Evolutionary conservation across 1,140 invertebrate species (phyloP).

Genomic region (Araneus ventricosus): DNA sequence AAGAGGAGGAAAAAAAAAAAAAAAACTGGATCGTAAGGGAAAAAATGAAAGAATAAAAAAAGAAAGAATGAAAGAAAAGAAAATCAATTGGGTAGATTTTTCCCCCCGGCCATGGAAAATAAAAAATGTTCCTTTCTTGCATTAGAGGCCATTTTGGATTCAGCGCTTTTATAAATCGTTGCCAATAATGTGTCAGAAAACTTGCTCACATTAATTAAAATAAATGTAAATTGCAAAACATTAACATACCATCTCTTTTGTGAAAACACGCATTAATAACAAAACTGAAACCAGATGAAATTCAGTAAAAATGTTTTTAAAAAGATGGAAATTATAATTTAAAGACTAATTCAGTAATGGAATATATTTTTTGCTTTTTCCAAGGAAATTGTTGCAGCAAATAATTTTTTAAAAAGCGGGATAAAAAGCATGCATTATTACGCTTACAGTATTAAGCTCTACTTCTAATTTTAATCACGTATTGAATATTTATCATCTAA

Average conservation of each 20-base stretch:
- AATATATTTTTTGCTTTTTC: too few species aligned
- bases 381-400: too few species aligned
- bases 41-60: conserved; percentile 4
- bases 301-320: background rate
- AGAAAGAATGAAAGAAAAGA: background rate
- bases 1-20: background rate
- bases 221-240: background rate
- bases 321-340: too few species aligned
- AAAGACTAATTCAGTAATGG: too few species aligned
- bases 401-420: too few species aligned
- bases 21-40: conserved; percentile 34
- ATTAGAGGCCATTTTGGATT: conserved; percentile 21
- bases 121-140: background rate
- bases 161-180: background rate
- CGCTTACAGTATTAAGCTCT: too few species aligned
- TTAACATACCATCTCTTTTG: background rate
- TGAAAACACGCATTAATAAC: background rate
- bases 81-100: conserved; percentile 47
- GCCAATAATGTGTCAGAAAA: background rate
- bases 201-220: background rate
- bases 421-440: too few species aligned
- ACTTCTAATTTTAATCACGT: too few species aligned
- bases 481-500: too few species aligned
- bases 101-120: background rate
- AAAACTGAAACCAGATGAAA: background rate